Conservation (phyloP, 2,113 vertebrate species). For the Heptranchias perlo region DNA sequence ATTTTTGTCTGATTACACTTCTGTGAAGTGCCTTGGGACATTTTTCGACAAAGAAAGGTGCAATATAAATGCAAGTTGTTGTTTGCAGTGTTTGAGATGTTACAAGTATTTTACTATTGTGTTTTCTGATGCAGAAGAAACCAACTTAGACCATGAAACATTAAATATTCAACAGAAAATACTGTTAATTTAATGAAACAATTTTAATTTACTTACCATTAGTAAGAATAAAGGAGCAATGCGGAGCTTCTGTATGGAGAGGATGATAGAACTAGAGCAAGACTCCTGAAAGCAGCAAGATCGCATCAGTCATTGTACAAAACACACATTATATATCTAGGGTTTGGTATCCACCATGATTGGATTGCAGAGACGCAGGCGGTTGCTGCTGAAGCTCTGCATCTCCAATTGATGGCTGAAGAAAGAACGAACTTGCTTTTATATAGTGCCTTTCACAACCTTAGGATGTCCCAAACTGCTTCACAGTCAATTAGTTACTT, state of each 20-base stretch:
- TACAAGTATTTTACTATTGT: not conserved
- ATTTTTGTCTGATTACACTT: not conserved
- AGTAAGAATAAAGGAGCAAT: not conserved
- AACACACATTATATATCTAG: not conserved
- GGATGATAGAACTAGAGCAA: not conserved
- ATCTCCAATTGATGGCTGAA: not conserved
- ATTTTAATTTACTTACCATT: too few species aligned
- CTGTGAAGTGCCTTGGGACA: not conserved
- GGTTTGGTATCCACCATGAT: not conserved
- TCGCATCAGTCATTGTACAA: not conserved
- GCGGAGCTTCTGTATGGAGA: not conserved
- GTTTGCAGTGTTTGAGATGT: not conserved
- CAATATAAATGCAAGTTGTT: not conserved
- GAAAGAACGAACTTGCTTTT: not conserved
- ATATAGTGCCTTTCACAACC: not conserved
- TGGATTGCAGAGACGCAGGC: not conserved
- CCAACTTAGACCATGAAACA: not conserved
- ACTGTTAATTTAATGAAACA: not conserved
- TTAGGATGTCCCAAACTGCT: not conserved
- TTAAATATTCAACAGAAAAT: not conserved
- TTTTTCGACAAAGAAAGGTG: too few species aligned
- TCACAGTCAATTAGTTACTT: not conserved
- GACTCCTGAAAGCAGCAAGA: not conserved
- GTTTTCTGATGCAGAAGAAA: not conserved
- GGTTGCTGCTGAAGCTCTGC: not conserved